Conservation (phyloP, 2,113 vertebrate genomes). For the Erythrolamprus reginae region DNA sequence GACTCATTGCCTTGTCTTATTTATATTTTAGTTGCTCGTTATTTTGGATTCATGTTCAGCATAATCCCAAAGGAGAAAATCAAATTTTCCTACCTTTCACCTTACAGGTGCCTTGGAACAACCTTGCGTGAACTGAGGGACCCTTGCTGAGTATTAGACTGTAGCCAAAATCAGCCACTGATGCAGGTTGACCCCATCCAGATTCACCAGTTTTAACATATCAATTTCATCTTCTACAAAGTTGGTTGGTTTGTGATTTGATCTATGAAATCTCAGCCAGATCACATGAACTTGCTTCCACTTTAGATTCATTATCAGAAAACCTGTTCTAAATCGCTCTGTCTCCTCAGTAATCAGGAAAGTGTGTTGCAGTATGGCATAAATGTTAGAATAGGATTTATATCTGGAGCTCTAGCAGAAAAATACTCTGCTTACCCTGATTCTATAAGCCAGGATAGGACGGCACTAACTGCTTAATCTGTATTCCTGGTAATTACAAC, state of each 20-base stretch:
- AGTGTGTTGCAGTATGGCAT: too few species aligned
- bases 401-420: too few species aligned
- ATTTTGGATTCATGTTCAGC: not conserved
- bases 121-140: not conserved
- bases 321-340: not conserved
- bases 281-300: not conserved
- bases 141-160: not conserved
- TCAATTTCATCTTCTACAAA: not conserved
- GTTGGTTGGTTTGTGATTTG: not conserved
- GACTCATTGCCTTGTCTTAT: not conserved
- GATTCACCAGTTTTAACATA: not conserved
- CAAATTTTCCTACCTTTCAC: not conserved
- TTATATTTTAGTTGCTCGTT: not conserved
- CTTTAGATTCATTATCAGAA: not conserved
- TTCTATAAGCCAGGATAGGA: too few species aligned
- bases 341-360: not conserved
- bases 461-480: too few species aligned
- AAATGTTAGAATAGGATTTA: too few species aligned
- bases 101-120: not conserved
- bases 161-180: not conserved
- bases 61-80: not conserved
- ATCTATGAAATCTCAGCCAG: not conserved
- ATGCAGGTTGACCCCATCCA: not conserved
- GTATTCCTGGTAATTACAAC: too few species aligned
- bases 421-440: too few species aligned